A percentile compares a stretch with the other conserved stretches of the same genome.
Evolutionary conservation across 2,797 vertebrate species (phyloP).

Genomic region (Cichlasoma orientale): DNA sequence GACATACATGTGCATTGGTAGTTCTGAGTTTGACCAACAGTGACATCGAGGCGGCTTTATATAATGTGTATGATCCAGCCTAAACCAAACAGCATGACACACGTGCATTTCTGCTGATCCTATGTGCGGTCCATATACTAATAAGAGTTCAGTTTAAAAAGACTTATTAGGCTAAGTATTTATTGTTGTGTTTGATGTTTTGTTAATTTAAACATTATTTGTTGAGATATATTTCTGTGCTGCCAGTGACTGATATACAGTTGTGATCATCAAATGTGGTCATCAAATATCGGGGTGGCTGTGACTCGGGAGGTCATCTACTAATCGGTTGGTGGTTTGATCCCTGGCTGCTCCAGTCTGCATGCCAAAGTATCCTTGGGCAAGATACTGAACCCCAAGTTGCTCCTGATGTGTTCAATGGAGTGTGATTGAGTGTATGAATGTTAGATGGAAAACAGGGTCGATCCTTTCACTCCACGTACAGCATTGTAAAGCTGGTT

Average conservation of each 20-base stretch:
- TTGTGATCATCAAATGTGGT: too few species aligned
- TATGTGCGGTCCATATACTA: not conserved
- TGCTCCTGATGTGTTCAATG: not conserved
- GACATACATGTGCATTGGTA: too few species aligned
- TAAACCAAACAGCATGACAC: not conserved
- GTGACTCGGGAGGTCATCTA: not conserved
- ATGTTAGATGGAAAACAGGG: not conserved
- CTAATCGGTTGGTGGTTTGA: not conserved
- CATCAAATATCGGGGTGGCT: accelerated
- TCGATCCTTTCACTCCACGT: not conserved
- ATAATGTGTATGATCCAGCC: not conserved
- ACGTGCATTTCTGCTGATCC: not conserved
- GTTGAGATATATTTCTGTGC: not conserved
- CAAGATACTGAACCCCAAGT: not conserved
- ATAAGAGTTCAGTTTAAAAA: not conserved
- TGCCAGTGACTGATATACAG: too few species aligned
- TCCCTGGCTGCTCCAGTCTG: not conserved
- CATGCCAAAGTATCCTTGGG: not conserved
- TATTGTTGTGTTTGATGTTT: not conserved
- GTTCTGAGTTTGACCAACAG: too few species aligned
- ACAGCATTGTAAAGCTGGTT: not conserved
- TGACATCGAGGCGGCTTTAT: too few species aligned
- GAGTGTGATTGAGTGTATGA: not conserved
- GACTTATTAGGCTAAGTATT: not conserved
- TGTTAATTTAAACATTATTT: not conserved